A percentile compares a stretch with the other conserved stretches of the same genome.
Evolutionary conservation across 1,140 invertebrate species (phyloP).

Genomic region (Atopsyche davidsoni): DNA sequence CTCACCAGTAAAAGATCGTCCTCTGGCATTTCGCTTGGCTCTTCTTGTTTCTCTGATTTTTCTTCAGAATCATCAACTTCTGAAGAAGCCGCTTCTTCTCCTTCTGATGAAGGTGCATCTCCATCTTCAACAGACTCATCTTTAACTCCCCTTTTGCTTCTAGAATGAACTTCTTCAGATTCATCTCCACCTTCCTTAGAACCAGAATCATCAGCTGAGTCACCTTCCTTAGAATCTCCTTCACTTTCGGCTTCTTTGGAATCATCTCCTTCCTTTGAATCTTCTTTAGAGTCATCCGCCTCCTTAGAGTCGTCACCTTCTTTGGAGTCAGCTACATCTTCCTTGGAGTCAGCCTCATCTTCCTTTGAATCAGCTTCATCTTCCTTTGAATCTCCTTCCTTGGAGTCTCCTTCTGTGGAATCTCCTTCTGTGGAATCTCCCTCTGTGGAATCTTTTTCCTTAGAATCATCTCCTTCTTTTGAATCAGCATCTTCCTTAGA

Average conservation of each 20-base stretch:
- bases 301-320: constrained; percentile 12
- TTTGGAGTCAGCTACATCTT: constrained; percentile 31
- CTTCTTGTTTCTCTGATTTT: constrained; percentile 27
- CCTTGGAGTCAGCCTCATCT: constrained; percentile 33
- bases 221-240: not conserved
- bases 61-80: constrained; percentile 25
- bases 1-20: constrained; percentile 55
- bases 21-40: constrained; percentile 44
- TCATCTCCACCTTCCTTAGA: constrained; percentile 21
- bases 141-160: constrained; percentile 42
- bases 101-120: constrained; percentile 1
- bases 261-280: constrained; percentile 11
- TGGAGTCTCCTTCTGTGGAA: constrained; percentile 25
- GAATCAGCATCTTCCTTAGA: constrained; percentile 31
- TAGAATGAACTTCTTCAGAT: constrained; percentile 26
- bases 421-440: constrained; percentile 16
- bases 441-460: constrained; percentile 24
- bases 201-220: not conserved
- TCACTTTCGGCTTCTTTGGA: constrained; percentile 4
- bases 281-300: constrained; percentile 12
- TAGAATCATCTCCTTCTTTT: constrained; percentile 26
- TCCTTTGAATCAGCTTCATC: constrained; percentile 24
- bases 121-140: constrained; percentile 38
- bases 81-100: constrained; percentile 4
- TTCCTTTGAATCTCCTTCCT: constrained; percentile 28